phyloP scores from a whole-genome alignment of 2,888 invertebrate species.

The Hesperia comma region DNA sequence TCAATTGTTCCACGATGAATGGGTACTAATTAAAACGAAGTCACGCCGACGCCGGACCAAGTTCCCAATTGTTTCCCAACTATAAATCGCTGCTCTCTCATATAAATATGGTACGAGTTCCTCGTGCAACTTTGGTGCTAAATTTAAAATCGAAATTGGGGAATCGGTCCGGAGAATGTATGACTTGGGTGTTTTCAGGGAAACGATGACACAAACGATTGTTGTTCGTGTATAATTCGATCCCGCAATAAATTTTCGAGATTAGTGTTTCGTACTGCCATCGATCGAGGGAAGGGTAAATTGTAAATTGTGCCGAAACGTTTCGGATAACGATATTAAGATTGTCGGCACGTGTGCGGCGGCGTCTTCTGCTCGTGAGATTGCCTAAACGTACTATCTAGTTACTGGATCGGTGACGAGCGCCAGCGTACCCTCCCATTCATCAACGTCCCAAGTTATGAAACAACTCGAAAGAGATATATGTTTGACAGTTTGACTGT shows the following conservation, averaged over 20 bases:
- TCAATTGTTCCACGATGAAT: constrained; percentile 83
- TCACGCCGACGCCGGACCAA: constrained; percentile 78
- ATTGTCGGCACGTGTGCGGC: constrained; percentile 73
- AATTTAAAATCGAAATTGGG: constrained; percentile 70
- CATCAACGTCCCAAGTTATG: constrained; percentile 73
- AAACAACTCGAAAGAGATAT: constrained; percentile 68
- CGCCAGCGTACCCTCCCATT: constrained; percentile 54
- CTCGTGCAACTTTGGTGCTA: constrained; percentile 71
- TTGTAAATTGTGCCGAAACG: constrained; percentile 65
- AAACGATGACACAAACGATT: constrained; percentile 16
- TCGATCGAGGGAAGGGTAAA: constrained; percentile 64
- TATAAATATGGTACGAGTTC: constrained; percentile 74
- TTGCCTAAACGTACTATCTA: constrained; percentile 68
- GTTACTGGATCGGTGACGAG: constrained; percentile 51
- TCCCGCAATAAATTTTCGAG: constrained; percentile 11
- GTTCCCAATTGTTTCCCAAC: constrained; percentile 78
- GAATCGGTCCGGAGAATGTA: constrained; percentile 55
- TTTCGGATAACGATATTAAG: constrained; percentile 74
- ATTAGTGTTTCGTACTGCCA: constrained; percentile 24
- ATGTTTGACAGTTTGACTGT: constrained; percentile 62
- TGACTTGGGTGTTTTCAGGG: constrained; percentile 45
- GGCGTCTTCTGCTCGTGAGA: constrained; percentile 58
- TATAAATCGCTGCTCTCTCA: constrained; percentile 77
- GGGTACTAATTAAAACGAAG: constrained; percentile 84
- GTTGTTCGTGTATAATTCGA: constrained; percentile 24